phyloP scores from a whole-genome alignment of 2,888 invertebrate species.

The Parnassius smintheus region DNA sequence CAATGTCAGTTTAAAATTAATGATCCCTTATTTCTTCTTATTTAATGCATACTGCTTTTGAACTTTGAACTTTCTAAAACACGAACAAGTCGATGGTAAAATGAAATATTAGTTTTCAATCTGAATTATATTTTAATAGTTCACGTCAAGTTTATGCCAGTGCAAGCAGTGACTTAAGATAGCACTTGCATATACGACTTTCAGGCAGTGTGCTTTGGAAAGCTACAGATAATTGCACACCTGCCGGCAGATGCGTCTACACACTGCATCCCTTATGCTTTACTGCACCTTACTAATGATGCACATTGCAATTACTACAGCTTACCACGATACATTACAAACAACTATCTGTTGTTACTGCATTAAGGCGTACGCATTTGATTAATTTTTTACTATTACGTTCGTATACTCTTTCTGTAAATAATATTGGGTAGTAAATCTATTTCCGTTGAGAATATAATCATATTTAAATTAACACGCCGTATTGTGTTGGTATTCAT shows the following conservation, averaged over 20 bases:
- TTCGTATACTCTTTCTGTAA: not conserved
- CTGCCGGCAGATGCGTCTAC: conserved; percentile 28
- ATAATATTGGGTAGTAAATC: no score
- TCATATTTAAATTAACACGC: no score
- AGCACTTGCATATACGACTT: conserved; percentile 7
- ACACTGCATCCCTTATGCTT: conserved; percentile 28
- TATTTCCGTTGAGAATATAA: no score
- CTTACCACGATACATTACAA: conserved; percentile 45
- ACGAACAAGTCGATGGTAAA: no score
- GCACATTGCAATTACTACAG: conserved; percentile 57
- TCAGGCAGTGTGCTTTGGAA: conserved; percentile 1
- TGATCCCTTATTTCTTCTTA: no score
- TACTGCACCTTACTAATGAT: conserved; percentile 46
- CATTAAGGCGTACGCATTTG: conserved; percentile 40
- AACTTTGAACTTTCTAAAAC: no score
- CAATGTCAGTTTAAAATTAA: no score
- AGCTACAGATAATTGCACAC: conserved; percentile 29
- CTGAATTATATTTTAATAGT: no score
- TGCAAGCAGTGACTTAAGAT: not conserved
- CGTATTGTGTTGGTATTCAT: no score
- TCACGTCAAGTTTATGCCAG: not conserved
- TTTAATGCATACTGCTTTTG: no score
- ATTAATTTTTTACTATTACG: conserved; percentile 39
- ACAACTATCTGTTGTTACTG: conserved; percentile 53
- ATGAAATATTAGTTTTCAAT: no score